Percentiles rank a stretch among this genome's conserved stretches.
phyloP scores from a whole-genome alignment of 53 echinoderm and acorn worm species.

The Holothuria scabra region DNA sequence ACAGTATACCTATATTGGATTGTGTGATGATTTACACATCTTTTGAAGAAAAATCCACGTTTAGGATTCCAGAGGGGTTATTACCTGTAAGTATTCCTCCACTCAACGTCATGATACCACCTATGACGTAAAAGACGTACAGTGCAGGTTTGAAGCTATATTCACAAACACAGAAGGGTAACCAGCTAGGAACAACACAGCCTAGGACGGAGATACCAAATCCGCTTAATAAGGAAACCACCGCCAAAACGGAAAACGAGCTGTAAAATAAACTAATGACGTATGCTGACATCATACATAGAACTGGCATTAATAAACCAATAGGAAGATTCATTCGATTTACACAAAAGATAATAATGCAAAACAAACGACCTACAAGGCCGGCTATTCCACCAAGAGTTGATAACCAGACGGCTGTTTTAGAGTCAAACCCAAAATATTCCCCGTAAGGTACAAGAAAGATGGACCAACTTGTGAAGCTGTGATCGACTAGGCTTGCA shows the following conservation, averaged over 20 bases:
- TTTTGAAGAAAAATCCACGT: too few species aligned
- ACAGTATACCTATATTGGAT: too few species aligned
- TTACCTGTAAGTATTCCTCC: conserved; percentile 1
- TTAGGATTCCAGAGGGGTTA: not conserved
- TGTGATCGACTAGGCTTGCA: not conserved
- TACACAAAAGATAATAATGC: not conserved
- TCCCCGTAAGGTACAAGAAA: conserved; percentile 41
- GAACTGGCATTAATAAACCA: not conserved
- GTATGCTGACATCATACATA: not conserved
- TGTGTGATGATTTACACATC: too few species aligned
- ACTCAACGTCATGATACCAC: not conserved
- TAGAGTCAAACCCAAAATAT: conserved; percentile 23
- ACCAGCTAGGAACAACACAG: not conserved
- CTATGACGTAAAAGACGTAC: not conserved
- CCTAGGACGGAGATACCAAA: conserved; percentile 4
- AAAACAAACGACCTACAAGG: not conserved
- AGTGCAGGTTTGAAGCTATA: conserved; percentile 11
- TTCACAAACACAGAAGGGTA: not conserved
- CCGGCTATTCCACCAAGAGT: conserved; percentile 17
- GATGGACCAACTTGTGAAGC: conserved; percentile 18
- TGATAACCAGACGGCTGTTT: conserved; percentile 30
- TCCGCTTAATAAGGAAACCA: not conserved
- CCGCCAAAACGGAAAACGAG: not conserved
- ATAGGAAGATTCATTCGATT: not conserved
- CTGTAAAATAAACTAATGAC: not conserved